Evolutionary conservation across 2,797 vertebrate genomes (phyloP).

Genomic region (Mallotus villosus): DNA sequence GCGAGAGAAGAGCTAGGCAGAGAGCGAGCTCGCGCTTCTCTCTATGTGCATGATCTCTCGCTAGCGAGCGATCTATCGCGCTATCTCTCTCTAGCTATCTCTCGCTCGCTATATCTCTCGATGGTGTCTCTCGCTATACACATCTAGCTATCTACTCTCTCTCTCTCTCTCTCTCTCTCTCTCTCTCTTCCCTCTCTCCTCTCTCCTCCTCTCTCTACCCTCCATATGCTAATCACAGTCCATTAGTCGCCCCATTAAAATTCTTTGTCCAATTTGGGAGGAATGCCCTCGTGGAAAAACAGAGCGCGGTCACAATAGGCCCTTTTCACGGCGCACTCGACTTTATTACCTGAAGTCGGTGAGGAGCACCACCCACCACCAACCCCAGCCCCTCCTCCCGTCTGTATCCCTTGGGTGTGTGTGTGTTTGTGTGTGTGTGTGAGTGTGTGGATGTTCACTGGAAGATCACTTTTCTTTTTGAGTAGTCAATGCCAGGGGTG

Average conservation of each 20-base stretch:
- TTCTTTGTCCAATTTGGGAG: constrained; percentile 81
- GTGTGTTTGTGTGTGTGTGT: constrained; percentile 26
- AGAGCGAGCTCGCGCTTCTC: too few species aligned
- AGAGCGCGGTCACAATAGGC: constrained; percentile 69
- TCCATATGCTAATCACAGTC: constrained; percentile 77
- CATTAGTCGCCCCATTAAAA: constrained; percentile 80
- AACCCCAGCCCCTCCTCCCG: constrained; percentile 39
- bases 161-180: constrained; percentile 6
- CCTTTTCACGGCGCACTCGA: constrained; percentile 70
- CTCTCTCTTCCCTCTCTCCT: constrained; percentile 2
- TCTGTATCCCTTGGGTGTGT: constrained; percentile 26
- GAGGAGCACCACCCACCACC: constrained; percentile 68
- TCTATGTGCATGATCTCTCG: too few species aligned
- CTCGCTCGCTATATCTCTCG: constrained; percentile 9
- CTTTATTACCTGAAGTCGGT: constrained; percentile 71
- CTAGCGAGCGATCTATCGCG: too few species aligned
- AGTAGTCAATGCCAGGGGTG: too few species aligned
- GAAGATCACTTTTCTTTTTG: too few species aligned
- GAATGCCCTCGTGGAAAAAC: constrained; percentile 77
- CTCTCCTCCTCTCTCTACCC: constrained; percentile 10
- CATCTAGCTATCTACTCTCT: too few species aligned
- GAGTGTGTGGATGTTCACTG: neutral
- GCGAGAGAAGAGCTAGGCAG: too few species aligned
- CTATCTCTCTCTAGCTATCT: constrained; percentile 3
- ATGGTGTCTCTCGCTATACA: too few species aligned